These are phyloP conservation scores for Machaerirhynchus nigripectus DNA, from an alignment of 2,113 vertebrate species.

Conservation along the genomic window DNA sequence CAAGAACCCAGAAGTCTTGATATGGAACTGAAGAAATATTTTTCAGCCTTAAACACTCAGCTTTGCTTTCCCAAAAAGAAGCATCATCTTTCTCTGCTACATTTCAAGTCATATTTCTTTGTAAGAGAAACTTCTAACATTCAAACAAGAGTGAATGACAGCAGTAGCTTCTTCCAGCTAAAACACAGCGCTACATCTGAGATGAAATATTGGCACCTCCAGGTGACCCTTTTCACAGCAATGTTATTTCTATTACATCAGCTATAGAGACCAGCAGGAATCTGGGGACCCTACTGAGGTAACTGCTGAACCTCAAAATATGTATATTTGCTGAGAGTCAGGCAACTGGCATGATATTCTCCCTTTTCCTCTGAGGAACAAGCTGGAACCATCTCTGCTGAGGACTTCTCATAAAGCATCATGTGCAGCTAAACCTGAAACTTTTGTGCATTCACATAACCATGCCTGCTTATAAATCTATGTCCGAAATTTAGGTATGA, in stretches of 20 bases:
- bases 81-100: background rate
- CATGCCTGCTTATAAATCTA: background rate
- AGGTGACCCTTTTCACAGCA: background rate
- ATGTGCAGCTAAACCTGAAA: background rate
- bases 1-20: background rate
- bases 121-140: background rate
- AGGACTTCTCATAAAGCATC: background rate
- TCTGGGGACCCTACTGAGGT: background rate
- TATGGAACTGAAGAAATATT: background rate
- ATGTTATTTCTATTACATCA: background rate
- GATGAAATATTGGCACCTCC: background rate
- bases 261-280: background rate
- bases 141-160: background rate
- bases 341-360: background rate
- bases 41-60: background rate
- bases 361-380: background rate
- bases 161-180: background rate
- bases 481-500: background rate
- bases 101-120: background rate
- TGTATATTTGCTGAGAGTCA: background rate
- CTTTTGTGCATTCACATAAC: background rate
- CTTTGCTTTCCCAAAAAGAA: background rate
- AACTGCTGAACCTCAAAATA: background rate
- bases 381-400: background rate
- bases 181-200: background rate